These are phyloP conservation scores for Drosophila eohydei DNA, from an alignment of 2,888 invertebrate genomes.

Conservation along the genomic window DNA sequence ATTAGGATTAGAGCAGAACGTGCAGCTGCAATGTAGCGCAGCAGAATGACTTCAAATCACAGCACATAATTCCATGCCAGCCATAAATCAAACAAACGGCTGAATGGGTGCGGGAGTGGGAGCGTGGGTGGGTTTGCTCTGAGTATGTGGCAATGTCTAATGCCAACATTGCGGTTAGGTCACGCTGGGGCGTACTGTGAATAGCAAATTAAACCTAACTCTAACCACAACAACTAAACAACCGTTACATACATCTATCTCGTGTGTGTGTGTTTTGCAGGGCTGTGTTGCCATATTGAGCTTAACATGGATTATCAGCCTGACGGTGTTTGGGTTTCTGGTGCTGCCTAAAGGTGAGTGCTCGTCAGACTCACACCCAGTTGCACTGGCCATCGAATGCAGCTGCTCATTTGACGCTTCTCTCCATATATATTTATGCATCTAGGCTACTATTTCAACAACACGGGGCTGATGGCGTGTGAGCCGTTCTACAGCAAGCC, in stretches of 20 bases:
- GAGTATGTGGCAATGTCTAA: conserved; percentile 29
- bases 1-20: conserved; percentile 37
- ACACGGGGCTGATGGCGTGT: conserved; percentile 93
- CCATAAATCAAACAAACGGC: conserved; percentile 49
- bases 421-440: conserved; percentile 14
- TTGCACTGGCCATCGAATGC: conserved; percentile 10
- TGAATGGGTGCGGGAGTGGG: not conserved
- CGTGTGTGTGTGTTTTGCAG: conserved; percentile 85
- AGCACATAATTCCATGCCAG: conserved; percentile 72
- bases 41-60: conserved; percentile 42
- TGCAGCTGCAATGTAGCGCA: conserved; percentile 46
- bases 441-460: conserved; percentile 93
- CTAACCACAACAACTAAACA: conserved; percentile 13
- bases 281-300: conserved; percentile 94
- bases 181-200: conserved; percentile 1
- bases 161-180: not conserved
- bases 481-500: conserved; percentile 93
- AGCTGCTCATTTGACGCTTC: conserved; percentile 31
- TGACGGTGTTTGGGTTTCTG: conserved; percentile 92
- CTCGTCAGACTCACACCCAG: not conserved
- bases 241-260: not conserved
- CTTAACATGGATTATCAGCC: conserved; percentile 93
- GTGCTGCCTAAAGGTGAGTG: conserved; percentile 90
- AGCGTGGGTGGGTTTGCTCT: not conserved
- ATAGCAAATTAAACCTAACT: conserved; percentile 33